These are phyloP conservation scores for Hycleus cichorii DNA, from an alignment of 1,140 invertebrate genomes.

Conservation along the genomic window DNA sequence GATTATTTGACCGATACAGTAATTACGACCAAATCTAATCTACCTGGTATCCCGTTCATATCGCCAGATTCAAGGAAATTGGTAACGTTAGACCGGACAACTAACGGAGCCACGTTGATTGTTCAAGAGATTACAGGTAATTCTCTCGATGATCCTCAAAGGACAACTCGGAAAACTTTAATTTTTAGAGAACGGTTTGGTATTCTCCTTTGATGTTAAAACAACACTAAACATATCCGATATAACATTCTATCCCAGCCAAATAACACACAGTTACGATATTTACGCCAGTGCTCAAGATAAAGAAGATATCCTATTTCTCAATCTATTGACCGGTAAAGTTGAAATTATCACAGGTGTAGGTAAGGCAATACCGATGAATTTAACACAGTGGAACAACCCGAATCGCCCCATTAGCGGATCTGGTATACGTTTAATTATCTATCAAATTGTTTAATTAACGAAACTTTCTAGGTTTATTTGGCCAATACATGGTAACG, in stretches of 20 bases:
- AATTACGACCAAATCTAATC: slow-evolving; percentile 53
- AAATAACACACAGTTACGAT: slow-evolving; percentile 68
- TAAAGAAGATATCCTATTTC: slow-evolving; percentile 67
- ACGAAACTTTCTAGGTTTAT: slow-evolving; percentile 46
- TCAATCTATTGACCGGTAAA: slow-evolving; percentile 68
- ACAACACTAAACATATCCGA: slow-evolving; percentile 71
- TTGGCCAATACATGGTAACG: slow-evolving; percentile 69
- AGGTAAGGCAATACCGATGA: slow-evolving; percentile 52
- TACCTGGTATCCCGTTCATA: slow-evolving; percentile 60
- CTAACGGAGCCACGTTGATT: slow-evolving; percentile 57
- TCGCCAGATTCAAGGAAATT: slow-evolving; percentile 66
- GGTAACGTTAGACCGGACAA: slow-evolving; percentile 57
- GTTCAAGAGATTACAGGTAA: slow-evolving; percentile 63
- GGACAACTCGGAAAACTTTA: too few species aligned
- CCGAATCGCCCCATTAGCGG: slow-evolving; percentile 61
- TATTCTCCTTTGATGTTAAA: slow-evolving; percentile 70
- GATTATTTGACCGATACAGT: slow-evolving; percentile 74
- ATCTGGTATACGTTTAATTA: slow-evolving; percentile 40
- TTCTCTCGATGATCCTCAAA: slow-evolving; percentile 4
- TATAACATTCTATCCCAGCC: slow-evolving; percentile 69
- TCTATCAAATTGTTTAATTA: too few species aligned
- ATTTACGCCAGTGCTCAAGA: slow-evolving; percentile 65
- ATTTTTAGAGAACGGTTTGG: slow-evolving; percentile 53
- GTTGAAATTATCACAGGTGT: slow-evolving; percentile 74
- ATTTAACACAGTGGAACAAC: slow-evolving; percentile 57